Evolutionary conservation across 2,888 invertebrate genomes (phyloP), one percentile per base, ranked within the genome.

Genomic region (Euplagia quadripunctaria): DNA sequence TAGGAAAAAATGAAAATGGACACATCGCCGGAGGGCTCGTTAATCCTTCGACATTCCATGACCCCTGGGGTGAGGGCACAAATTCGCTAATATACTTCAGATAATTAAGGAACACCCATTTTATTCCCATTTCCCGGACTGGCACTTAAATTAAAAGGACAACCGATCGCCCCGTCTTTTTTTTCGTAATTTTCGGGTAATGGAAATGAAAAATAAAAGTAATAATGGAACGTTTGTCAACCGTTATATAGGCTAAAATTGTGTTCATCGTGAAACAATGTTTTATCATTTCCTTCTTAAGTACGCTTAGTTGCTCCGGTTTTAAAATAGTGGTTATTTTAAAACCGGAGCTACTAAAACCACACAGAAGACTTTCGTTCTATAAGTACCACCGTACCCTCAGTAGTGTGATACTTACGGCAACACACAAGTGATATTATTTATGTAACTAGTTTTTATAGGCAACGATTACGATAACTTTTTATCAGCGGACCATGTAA

Each of bases 31-130:
- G 58, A 80, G 78, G 79, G 68, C 74, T 80, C 83, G 85, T 86
- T 86, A 86, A 86, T 87, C 85, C 84, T 80, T 82, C 81, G 79
- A 85, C 85, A 82, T 82, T 83, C 76, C 82, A 73, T 70, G 65
- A 73, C 75, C 80, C 80, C 72, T 67, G 72, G 72, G 64, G 75
- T 41, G 64, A 69, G 66, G 75, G 71, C 65, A 64, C 73, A 49
- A 76, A 71, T 74, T 70, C 71, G 69, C 68, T 85, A 78, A 81
- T 83, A 81, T 78, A 85, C 83, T 81, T 78, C 73, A 75, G 75
- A 77, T 83, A 81, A 82, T 82, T 82, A 77, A 83, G 75, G 74
- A 73, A 74, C 77, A 70, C 55, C 64, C 81, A 80, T 79, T 82
- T 82, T 81, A 77, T 79, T 64, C 76, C 72, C 70, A 75, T 77